Conservation (phyloP, 2,888 invertebrate genomes). For the Plebejus melissa region DNA sequence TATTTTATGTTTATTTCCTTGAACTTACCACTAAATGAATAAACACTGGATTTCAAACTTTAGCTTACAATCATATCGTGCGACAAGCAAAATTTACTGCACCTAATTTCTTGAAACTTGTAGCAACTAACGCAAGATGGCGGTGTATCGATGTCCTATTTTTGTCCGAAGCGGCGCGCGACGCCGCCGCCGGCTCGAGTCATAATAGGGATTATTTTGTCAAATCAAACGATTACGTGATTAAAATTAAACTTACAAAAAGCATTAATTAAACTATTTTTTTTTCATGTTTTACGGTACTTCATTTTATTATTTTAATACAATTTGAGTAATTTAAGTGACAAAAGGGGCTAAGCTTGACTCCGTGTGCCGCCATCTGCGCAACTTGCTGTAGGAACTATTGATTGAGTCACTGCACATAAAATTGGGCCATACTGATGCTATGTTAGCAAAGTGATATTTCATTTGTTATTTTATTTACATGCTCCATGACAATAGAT, state of each 20-base stretch:
- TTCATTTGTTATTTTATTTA: slow-evolving; percentile 28
- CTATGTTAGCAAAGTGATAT: slow-evolving; percentile 25
- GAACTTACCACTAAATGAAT: slow-evolving; percentile 63
- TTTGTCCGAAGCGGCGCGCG: slow-evolving; percentile 33
- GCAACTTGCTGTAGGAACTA: slow-evolving; percentile 32
- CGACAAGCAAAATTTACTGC: slow-evolving; percentile 53
- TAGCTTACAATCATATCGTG: slow-evolving; percentile 44
- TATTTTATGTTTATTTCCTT: slow-evolving; percentile 47
- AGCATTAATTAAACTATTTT: not conserved
- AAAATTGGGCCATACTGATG: slow-evolving; percentile 16
- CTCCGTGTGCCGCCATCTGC: slow-evolving; percentile 60
- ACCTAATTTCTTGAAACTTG: slow-evolving; percentile 60
- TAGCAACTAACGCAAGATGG: slow-evolving; percentile 69
- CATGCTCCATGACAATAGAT: slow-evolving; percentile 53
- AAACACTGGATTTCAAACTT: slow-evolving; percentile 54
- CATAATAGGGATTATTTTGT: slow-evolving; percentile 35
- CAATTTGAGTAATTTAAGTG: not conserved
- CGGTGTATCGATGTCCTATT: slow-evolving; percentile 57
- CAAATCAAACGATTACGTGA: not conserved
- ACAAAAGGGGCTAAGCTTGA: slow-evolving; percentile 35
- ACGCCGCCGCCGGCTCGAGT: slow-evolving; percentile 35
- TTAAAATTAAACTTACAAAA: not conserved
- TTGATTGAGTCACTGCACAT: slow-evolving; percentile 20
- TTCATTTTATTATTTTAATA: not conserved
- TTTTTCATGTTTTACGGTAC: not conserved